A percentile compares a stretch with the other conserved stretches of the same genome.
Evolutionary conservation across 2,888 invertebrate species (phyloP).

Genomic region (Pelosia muscerda): DNA sequence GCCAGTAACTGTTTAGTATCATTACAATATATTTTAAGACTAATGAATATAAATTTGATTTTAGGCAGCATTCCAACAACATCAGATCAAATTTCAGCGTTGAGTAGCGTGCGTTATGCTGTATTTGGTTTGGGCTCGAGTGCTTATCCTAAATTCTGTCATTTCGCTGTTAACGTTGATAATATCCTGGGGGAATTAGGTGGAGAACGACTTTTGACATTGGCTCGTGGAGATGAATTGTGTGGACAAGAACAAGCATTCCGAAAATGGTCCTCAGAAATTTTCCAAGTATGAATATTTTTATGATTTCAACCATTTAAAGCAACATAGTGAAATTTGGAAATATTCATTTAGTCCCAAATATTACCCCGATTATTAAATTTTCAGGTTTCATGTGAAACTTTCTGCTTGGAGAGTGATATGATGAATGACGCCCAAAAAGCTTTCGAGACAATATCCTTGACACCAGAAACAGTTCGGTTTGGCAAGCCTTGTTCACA

Average conservation of each 20-base stretch:
- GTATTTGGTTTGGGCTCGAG: constrained; percentile 98
- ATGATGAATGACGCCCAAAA: constrained; percentile 93
- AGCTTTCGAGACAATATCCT: constrained; percentile 90
- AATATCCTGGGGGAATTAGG: constrained; percentile 95
- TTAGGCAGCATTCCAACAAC: constrained; percentile 91
- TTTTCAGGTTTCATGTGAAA: constrained; percentile 93
- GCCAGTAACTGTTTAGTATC: neutral
- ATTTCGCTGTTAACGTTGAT: constrained; percentile 97
- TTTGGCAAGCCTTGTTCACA: constrained; percentile 86
- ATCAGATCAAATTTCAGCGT: constrained; percentile 93
- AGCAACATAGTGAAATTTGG: neutral
- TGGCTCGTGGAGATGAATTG: constrained; percentile 96
- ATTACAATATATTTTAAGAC: neutral
- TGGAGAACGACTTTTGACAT: constrained; percentile 93
- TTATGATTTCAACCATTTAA: neutral
- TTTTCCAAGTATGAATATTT: constrained; percentile 90
- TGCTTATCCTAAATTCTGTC: constrained; percentile 98
- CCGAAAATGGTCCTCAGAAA: constrained; percentile 94
- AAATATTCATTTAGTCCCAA: neutral
- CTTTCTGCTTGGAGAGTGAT: constrained; percentile 96
- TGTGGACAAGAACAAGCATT: constrained; percentile 98
- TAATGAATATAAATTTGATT: constrained; percentile 25
- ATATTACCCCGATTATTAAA: constrained; percentile 8
- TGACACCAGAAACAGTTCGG: constrained; percentile 91
- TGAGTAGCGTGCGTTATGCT: constrained; percentile 96